Evolutionary conservation across 2,113 vertebrate genomes (phyloP), one percentile per base, ranked within the genome.

Genomic region (Centrocercus urophasianus): DNA sequence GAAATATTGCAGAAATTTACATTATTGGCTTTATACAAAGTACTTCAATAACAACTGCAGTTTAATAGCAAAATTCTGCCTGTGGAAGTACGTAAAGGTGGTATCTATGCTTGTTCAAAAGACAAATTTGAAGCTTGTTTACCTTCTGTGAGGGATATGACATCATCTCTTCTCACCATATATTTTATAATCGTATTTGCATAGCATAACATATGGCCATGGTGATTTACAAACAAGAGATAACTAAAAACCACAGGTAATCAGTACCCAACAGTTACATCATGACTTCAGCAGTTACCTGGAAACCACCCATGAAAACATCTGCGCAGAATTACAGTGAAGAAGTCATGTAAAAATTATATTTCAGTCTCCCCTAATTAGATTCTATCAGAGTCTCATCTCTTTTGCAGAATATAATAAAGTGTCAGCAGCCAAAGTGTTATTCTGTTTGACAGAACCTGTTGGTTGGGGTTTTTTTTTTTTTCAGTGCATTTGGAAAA

Each of bases 261-360:
- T 43, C 64, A 1, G 4, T 16, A 70, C 25, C 45, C 63, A 73
- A 54, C 28, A 75, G 34, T 43, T 56, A 40, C 10, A 18, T 59
- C 28, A 42, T 10, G 5, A 63, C 77, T 82, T 69, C 71, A 76
- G 45, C 10, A 32, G 93, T 47, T 73, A 84, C 73, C 65, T 90
- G 89, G 81, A 93, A 91, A 91, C 71, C 70, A 17, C 59, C 59
- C 18, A n/a, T 45, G 12, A 56, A 95, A 73, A 83, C 38, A 66
- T 38, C 42, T 73, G 11, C 19, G 36, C n/a, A 81, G 38, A 63
- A 83, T 67, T 25, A 50, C 17, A 64, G 11, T 19, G 18, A 63
- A 47, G 32, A 27, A 7, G 1, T 42, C 50, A 86, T 17, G 2
- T 0, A 71, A 40, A 88, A 80, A 71, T 40, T 4, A 6, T 11